Evolutionary conservation across 2,888 invertebrate species (phyloP), one percentile per base, ranked within the genome.

Genomic region (Brassicogethes aeneus): DNA sequence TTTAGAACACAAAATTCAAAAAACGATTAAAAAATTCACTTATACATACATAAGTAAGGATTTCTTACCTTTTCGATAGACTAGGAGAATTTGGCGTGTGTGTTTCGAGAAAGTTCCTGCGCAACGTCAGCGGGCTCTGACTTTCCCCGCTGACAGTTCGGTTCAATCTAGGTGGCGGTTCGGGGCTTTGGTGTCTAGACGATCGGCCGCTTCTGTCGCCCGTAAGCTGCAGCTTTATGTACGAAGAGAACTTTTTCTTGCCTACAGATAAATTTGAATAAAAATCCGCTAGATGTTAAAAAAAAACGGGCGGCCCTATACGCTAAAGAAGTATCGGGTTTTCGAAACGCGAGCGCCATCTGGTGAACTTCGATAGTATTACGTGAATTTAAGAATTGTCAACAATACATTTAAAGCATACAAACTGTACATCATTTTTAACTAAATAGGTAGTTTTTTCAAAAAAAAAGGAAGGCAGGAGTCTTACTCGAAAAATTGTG

Each of bases 171-270:
- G 77, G 76, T 43, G 77, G 77, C 14, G 77, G 77, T 63, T 77
- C 77, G 15, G 77, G 77, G 55, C 76, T 76, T 47, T 76, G 75
- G 59, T 76, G 75, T 39, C 75, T 51, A 3, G 68, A 67, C 2
- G 66, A 62, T 43, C 64, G 53, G 17, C 65, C 66, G 43, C 65
- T 64, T 34, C 65, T 53, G 50, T 75, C 75, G 35, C 72, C 69
- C 36, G 73, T 74, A 57, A 80, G 76, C 71, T 86, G 82, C 69
- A 85, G 76, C 73, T 86, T 86, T 61, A 85, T 82, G 72, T 86
- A 86, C 54, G 85, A 84, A 63, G 85, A 81, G 69, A 87, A 85
- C 64, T 85, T 79, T 69, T 85, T 83, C 71, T 85, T 87, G 43
- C 66, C 69, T 63, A 50, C 14, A 13, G 32, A 10, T 10, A 32